Conservation (phyloP, 1,140 invertebrate genomes). For the Cotesia vestalis region DNA sequence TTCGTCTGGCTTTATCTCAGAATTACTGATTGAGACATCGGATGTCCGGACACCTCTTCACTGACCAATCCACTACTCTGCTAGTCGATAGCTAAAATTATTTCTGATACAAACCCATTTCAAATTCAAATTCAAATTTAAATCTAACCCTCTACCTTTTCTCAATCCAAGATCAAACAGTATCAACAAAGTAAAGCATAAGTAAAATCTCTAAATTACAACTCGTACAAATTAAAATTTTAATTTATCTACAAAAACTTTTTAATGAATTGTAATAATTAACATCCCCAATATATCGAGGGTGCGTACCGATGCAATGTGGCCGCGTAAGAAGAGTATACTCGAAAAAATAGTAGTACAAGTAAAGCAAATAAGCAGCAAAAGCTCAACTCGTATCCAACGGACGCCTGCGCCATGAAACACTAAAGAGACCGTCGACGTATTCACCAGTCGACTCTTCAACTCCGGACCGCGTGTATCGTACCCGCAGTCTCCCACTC, state of each 20-base stretch:
- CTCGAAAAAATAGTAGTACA: not conserved
- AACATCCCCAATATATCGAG: too few relatives aligned
- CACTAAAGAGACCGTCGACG: conserved; percentile 49
- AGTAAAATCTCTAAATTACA: too few relatives aligned
- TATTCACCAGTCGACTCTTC: conserved; percentile 60
- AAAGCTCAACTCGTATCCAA: conserved; percentile 30
- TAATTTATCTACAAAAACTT: too few relatives aligned
- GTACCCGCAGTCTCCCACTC: conserved; percentile 19
- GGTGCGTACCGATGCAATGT: too few relatives aligned
- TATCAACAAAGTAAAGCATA: too few relatives aligned
- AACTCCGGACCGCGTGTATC: conserved; percentile 59
- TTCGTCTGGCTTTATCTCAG: not conserved
- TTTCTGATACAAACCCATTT: not conserved
- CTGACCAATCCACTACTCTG: not conserved
- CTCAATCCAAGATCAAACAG: too few relatives aligned
- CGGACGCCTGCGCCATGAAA: conserved; percentile 56
- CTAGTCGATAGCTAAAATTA: not conserved
- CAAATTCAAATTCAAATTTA: too few relatives aligned
- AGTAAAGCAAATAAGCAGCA: conserved; percentile 8
- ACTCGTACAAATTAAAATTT: too few relatives aligned
- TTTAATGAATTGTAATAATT: too few relatives aligned
- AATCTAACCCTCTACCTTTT: too few relatives aligned
- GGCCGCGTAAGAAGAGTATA: not conserved
- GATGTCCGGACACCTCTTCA: not conserved
- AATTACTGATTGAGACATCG: conserved; percentile 18